Evolutionary conservation across 2,797 vertebrate species (phyloP), one percentile per base, ranked within the genome.

Genomic region (Phrynocephalus forsythii): DNA sequence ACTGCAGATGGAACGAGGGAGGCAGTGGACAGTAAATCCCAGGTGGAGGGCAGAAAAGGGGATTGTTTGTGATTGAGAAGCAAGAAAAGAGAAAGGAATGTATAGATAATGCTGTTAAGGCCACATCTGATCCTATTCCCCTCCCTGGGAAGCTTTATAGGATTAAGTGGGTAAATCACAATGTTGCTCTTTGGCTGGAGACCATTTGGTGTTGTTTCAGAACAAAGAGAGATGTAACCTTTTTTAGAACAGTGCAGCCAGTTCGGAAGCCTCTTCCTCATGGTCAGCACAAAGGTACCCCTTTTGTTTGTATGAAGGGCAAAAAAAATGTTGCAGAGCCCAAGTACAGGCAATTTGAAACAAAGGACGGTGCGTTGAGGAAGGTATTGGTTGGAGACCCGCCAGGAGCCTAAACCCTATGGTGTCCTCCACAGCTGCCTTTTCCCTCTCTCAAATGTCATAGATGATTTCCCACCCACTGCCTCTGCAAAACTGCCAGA

Each of bases 41-140:
- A 3, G n/a, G 30, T 16, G 38, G 66, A 50, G 38, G 66, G 33
- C 38, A 71, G 76, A 79, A 84, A 71, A 79, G 22, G 85, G 85
- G 48, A 71, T 73, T 60, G 78, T n/a, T 80, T 72, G 72, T 68
- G 16, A 80, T 63, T 86, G 48, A 81, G 52, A 28, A 72, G 67
- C 33, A n/a, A 68, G 72, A 72, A 66, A 24, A 72, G 82, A 73
- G 82, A 72, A 83, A 73, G 72, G 50, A 67, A 72, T 72, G 22
- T 28, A 38, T 63, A 60, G 67, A 80, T 38, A 79, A 80, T 44
- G 77, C 76, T 26, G 67, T 86, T 68, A 30, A 68, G 38, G 16
- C 63, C 50, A 63, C 50, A n/a, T 86, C 24, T 69, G 77, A 86
- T 79, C 22, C 52, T 33, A 26, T 71, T 80, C n/a, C 30, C 50